A percentile compares a stretch with the other conserved stretches of the same genome.
Conservation (phyloP, 2,797 vertebrate species). For the Manis crassicaudata region DNA sequence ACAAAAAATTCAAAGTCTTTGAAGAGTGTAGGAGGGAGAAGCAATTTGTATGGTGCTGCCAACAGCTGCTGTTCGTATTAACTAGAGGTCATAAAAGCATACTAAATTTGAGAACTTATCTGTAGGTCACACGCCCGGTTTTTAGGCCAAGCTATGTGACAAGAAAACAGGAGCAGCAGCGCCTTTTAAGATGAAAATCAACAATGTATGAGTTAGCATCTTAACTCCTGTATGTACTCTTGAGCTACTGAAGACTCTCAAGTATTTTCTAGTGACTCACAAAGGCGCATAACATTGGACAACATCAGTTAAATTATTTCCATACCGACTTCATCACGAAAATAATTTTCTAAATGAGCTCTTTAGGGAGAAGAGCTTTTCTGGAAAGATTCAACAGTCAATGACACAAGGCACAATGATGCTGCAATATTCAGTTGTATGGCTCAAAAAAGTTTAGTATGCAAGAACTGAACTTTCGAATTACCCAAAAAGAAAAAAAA, state of each 20-base stretch:
- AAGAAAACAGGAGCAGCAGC: background rate
- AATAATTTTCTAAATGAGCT: constrained; percentile 39
- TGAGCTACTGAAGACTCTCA: background rate
- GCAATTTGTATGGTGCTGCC: background rate
- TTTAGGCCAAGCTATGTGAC: background rate
- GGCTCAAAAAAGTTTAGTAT: constrained; percentile 49
- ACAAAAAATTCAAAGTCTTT: constrained; percentile 16
- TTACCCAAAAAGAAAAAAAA: background rate
- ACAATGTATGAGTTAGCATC: background rate
- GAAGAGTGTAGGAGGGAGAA: background rate
- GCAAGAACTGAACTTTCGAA: constrained; percentile 21
- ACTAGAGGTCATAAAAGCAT: background rate
- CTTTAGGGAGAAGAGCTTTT: background rate
- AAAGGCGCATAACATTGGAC: constrained; percentile 5
- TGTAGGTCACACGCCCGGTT: background rate
- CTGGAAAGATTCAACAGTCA: constrained; percentile 8
- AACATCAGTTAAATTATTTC: constrained; percentile 19
- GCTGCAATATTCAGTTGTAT: background rate
- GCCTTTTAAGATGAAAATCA: background rate
- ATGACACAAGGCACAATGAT: constrained; percentile 40
- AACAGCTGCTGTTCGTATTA: background rate
- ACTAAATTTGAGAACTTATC: background rate
- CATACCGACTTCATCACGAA: background rate
- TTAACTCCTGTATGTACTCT: background rate
- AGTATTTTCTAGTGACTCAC: constrained; percentile 4